Conservation (phyloP, 2,797 vertebrate genomes). For the Pitangus sulphuratus region DNA sequence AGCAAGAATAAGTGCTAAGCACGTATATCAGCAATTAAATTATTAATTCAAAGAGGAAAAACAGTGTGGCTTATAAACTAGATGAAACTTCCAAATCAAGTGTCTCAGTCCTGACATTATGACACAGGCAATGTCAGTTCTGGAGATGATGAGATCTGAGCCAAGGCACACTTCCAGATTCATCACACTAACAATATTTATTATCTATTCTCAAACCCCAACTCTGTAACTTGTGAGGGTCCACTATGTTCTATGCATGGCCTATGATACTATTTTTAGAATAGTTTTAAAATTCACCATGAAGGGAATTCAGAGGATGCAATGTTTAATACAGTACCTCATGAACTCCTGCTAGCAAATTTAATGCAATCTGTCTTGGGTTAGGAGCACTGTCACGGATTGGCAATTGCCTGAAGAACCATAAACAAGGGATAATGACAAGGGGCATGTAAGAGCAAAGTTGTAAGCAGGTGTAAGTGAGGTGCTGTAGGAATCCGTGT, state of each 20-base stretch:
- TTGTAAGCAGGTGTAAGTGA: constrained; percentile 19
- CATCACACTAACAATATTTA: background rate
- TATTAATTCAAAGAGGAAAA: constrained; percentile 1
- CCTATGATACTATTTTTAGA: constrained; percentile 25
- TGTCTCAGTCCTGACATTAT: background rate
- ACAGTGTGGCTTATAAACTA: background rate
- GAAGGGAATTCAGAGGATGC: constrained; percentile 5
- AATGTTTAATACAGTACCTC: constrained; percentile 22
- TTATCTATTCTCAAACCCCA: background rate
- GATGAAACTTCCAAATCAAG: background rate
- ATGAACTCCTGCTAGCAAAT: constrained; percentile 41
- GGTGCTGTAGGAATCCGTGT: background rate
- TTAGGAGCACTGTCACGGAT: constrained; percentile 46
- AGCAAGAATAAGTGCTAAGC: background rate
- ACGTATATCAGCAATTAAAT: background rate
- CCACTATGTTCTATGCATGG: background rate
- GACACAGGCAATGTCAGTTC: background rate
- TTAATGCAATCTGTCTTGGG: constrained; percentile 62
- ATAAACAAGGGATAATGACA: constrained; percentile 63
- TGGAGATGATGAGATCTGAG: background rate
- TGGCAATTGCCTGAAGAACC: constrained; percentile 65
- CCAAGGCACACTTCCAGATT: background rate
- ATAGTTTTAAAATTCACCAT: constrained; percentile 16
- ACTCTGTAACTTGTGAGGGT: background rate
- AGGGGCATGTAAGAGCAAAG: constrained; percentile 52